Percentiles rank a stretch among this genome's conserved stretches.
phyloP scores from a whole-genome alignment of 2,888 invertebrate species.

The Phragmatobia fuliginosa region DNA sequence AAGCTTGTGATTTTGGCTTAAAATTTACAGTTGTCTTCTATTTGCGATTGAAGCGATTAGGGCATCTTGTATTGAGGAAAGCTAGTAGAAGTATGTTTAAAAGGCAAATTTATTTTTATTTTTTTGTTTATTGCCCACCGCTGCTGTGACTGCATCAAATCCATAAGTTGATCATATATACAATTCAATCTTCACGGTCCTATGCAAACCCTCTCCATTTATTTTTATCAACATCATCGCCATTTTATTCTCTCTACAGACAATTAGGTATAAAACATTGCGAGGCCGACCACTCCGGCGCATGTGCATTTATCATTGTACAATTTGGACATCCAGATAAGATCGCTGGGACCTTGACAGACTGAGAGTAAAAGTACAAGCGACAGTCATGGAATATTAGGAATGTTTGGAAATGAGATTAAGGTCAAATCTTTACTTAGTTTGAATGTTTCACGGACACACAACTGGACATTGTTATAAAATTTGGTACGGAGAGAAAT shows the following conservation, averaged over 20 bases:
- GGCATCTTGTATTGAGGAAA: no score
- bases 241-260: conserved; percentile 11
- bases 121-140: no score
- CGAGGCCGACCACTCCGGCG: conserved; percentile 20
- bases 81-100: no score
- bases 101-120: no score
- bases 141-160: background rate
- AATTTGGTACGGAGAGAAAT: no score
- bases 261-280: conserved; percentile 23
- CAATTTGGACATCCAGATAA: conserved; percentile 44
- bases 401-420: background rate
- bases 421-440: no score
- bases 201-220: conserved; percentile 1
- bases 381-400: background rate
- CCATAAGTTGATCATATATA: background rate
- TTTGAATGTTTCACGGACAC: no score
- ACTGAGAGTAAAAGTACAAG: conserved; percentile 38
- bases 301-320: conserved; percentile 31
- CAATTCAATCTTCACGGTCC: background rate
- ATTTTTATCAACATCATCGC: conserved; percentile 3
- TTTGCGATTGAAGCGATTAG: no score
- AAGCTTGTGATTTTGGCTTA: no score
- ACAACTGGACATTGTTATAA: no score
- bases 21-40: no score
- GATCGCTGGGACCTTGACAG: conserved; percentile 33